Evolutionary conservation across 2,888 invertebrate species (phyloP).

Genomic region (Microdon myrmicae): DNA sequence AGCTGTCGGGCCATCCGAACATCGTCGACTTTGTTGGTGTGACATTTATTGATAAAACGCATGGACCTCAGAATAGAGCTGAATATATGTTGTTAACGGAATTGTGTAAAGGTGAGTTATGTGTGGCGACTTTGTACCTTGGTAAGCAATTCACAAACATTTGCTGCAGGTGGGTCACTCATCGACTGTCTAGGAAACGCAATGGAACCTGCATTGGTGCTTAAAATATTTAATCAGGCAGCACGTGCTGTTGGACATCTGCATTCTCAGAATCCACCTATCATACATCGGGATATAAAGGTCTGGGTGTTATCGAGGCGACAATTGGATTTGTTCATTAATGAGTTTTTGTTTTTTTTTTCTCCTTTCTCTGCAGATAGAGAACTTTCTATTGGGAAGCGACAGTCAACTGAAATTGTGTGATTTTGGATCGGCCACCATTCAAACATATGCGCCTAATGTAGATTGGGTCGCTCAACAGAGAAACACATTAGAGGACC

Average conservation of each 20-base stretch:
- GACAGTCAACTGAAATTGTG: slow-evolving; percentile 92
- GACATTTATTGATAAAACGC: slow-evolving; percentile 80
- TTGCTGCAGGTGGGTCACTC: slow-evolving; percentile 62
- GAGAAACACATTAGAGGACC: slow-evolving; percentile 91
- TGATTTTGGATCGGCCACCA: slow-evolving; percentile 97
- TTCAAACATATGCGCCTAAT: slow-evolving; percentile 83
- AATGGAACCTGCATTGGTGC: slow-evolving; percentile 71
- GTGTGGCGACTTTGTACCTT: too few relatives aligned
- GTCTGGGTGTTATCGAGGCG: slow-evolving; percentile 61
- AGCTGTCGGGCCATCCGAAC: slow-evolving; percentile 90
- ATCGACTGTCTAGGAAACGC: slow-evolving; percentile 61
- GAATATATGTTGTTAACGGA: slow-evolving; percentile 95
- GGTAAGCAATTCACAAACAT: not conserved
- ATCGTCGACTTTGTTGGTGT: slow-evolving; percentile 91
- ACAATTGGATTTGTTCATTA: not conserved
- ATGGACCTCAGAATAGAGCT: slow-evolving; percentile 82
- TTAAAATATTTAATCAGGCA: slow-evolving; percentile 91
- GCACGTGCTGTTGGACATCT: slow-evolving; percentile 91
- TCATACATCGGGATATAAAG: slow-evolving; percentile 95
- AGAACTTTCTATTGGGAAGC: slow-evolving; percentile 89
- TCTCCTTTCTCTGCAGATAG: slow-evolving; percentile 75
- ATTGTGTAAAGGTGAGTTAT: slow-evolving; percentile 80
- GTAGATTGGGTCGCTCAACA: slow-evolving; percentile 92
- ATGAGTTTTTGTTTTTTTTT: slow-evolving; percentile 5
- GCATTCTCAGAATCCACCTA: slow-evolving; percentile 90